Percentiles rank a stretch among this genome's conserved stretches.
Conservation (phyloP, 2,113 vertebrate genomes). For the Riparia riparia region DNA sequence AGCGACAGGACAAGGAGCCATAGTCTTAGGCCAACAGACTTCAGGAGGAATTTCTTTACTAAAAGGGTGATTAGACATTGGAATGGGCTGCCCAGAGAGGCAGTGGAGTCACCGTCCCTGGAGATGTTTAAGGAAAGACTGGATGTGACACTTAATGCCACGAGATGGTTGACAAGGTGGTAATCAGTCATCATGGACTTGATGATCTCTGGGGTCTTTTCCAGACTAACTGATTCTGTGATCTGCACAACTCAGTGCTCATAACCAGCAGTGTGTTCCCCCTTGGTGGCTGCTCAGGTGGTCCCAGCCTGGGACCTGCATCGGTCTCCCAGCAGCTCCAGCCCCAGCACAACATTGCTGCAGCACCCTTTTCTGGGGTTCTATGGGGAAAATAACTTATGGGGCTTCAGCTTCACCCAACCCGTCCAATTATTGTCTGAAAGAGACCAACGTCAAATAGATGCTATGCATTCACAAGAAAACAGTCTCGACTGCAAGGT, state of each 20-base stretch:
- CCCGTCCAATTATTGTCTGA: neutral
- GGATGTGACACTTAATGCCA: accelerated
- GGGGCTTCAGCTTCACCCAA: neutral
- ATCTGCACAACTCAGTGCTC: neutral
- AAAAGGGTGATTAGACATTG: neutral
- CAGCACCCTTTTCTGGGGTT: neutral
- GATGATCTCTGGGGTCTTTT: neutral
- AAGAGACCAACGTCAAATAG: neutral
- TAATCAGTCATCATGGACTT: neutral
- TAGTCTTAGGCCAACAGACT: neutral
- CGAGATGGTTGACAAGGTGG: accelerated
- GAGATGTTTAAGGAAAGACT: neutral
- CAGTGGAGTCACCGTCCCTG: too few relatives aligned
- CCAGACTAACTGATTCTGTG: neutral
- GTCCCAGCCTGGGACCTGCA: neutral
- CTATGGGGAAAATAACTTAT: neutral
- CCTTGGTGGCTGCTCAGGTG: neutral
- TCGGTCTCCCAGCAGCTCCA: neutral
- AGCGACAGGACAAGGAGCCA: neutral
- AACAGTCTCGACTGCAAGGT: neutral
- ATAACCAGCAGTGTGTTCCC: accelerated
- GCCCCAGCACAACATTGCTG: neutral
- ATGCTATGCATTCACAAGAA: neutral
- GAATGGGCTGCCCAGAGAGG: neutral
- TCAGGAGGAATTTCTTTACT: neutral